Percentiles rank a stretch among this genome's conserved stretches.
phyloP scores from a whole-genome alignment of 1,140 invertebrate genomes.

The Penaeus chinensis region DNA sequence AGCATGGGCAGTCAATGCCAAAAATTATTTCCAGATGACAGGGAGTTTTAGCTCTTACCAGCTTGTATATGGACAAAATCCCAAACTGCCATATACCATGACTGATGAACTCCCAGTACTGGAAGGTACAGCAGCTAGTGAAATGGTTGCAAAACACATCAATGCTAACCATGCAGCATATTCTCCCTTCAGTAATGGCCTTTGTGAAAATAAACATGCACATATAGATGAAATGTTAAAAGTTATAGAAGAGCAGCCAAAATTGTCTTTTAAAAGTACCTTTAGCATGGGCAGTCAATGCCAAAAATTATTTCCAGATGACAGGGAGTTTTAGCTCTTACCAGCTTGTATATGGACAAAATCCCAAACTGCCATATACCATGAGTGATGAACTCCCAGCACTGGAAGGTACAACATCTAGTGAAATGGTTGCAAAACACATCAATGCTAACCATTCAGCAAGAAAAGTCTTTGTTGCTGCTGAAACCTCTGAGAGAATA shows the following conservation, averaged over 20 bases:
- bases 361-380: not conserved
- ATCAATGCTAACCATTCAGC: not conserved
- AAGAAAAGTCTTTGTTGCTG: not conserved
- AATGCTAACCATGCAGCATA: not conserved
- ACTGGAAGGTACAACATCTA: conserved; percentile 20
- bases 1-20: not conserved
- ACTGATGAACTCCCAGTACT: conserved; percentile 7
- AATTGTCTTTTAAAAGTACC: too few relatives aligned
- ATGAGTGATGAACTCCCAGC: not conserved
- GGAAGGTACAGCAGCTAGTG: conserved; percentile 15
- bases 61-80: too few relatives aligned
- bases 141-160: too few relatives aligned
- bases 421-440: conserved; percentile 11
- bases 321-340: conserved; percentile 4
- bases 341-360: too few relatives aligned
- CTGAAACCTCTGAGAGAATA: not conserved
- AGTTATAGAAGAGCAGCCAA: conserved; percentile 8
- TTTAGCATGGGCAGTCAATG: too few relatives aligned
- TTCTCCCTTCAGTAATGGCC: not conserved
- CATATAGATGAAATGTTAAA: conserved; percentile 14
- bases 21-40: not conserved
- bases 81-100: not conserved
- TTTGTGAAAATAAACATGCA: conserved; percentile 4
- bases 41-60: not conserved
- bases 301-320: conserved; percentile 2